Conservation (phyloP, 2,797 vertebrate species). For the Manis javanica region DNA sequence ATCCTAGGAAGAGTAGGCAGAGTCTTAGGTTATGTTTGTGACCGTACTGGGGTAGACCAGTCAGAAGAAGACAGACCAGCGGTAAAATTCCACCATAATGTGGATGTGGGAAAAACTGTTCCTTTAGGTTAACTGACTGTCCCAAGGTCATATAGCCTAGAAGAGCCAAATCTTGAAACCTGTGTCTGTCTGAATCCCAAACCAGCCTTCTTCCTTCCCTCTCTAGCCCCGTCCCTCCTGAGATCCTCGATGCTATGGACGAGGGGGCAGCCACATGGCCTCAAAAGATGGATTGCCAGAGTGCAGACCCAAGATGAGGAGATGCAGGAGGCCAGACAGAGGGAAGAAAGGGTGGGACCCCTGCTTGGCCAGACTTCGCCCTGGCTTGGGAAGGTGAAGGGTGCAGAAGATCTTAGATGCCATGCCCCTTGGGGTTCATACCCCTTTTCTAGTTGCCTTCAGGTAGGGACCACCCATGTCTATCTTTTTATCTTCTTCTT, state of each 20-base stretch:
- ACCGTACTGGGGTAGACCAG: background rate
- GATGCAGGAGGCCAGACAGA: background rate
- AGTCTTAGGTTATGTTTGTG: background rate
- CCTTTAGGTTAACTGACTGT: background rate
- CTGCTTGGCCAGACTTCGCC: background rate
- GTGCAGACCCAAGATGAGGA: background rate
- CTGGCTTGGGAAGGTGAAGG: background rate
- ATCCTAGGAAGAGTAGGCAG: background rate
- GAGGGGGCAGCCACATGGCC: background rate
- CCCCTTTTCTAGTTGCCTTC: background rate
- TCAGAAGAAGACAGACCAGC: background rate
- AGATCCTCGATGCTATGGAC: background rate
- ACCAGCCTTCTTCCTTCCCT: background rate
- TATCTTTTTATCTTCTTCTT: background rate
- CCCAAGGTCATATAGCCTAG: background rate
- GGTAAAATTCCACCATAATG: background rate
- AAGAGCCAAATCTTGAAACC: background rate
- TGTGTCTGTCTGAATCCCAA: background rate
- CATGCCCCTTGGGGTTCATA: background rate
- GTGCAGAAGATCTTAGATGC: background rate
- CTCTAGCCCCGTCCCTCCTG: background rate
- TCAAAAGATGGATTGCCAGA: background rate
- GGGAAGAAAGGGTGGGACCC: background rate
- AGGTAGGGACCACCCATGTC: background rate
- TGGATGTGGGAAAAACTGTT: background rate